Percentiles rank a stretch among this genome's conserved stretches.
phyloP scores from a whole-genome alignment of 2,888 invertebrate species.

The Hemicrepidius hirtus region DNA sequence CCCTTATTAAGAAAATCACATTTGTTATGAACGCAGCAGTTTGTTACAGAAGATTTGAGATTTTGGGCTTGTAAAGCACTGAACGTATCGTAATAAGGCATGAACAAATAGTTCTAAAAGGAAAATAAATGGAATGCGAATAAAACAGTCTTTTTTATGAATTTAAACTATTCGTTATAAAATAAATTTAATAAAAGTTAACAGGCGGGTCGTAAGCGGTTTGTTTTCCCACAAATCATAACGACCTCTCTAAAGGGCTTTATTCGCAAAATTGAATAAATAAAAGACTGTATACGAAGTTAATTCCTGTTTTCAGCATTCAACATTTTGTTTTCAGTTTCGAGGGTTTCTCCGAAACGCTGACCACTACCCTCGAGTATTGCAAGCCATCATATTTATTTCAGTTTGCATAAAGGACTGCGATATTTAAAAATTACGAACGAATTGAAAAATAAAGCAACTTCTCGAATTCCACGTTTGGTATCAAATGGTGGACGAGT shows the following conservation, averaged over 20 bases:
- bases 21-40: too few relatives aligned
- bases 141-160: too few relatives aligned
- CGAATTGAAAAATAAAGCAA: conserved; percentile 16
- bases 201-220: conserved; percentile 34
- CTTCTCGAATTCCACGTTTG: conserved; percentile 11
- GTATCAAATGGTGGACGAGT: conserved; percentile 20
- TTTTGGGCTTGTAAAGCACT: too few relatives aligned
- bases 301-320: conserved; percentile 55
- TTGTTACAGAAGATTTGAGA: too few relatives aligned
- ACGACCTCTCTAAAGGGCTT: conserved; percentile 46
- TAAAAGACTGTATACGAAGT: conserved; percentile 60
- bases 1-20: too few relatives aligned
- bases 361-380: conserved; percentile 45
- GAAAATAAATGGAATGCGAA: too few relatives aligned
- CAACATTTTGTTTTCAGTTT: conserved; percentile 58
- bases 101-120: too few relatives aligned
- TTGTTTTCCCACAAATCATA: conserved; percentile 39
- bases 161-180: conserved; percentile 13
- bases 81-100: too few relatives aligned
- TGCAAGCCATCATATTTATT: conserved; percentile 19
- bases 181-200: conserved; percentile 42
- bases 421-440: conserved; percentile 22
- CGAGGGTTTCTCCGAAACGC: conserved; percentile 49
- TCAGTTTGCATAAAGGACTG: conserved; percentile 8
- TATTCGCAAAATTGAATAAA: conserved; percentile 53